Evolutionary conservation across 2,113 vertebrate genomes (phyloP).

Genomic region (Edolisoma coerulescens): DNA sequence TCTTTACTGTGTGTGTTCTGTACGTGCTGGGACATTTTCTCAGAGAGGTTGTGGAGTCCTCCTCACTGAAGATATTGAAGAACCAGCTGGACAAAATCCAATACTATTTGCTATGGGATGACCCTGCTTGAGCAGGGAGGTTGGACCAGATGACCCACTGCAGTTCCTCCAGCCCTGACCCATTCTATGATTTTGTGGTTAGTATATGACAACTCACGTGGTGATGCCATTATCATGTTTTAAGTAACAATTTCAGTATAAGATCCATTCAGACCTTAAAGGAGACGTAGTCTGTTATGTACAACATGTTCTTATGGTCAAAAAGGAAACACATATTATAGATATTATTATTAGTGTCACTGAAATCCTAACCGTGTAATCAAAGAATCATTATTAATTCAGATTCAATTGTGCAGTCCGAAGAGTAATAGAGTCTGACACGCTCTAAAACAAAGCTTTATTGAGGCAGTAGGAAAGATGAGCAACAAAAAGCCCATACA

Average conservation of each 20-base stretch:
- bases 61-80: not conserved
- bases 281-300: not conserved
- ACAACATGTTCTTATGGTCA: not conserved
- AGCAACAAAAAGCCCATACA: accelerated
- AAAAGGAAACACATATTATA: not conserved
- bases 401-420: not conserved
- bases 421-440: not conserved
- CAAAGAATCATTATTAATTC: not conserved
- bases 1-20: not conserved
- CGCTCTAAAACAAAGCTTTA: not conserved
- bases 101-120: no score
- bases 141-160: not conserved
- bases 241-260: not conserved
- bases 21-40: not conserved
- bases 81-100: not conserved
- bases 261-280: not conserved
- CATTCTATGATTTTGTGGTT: not conserved
- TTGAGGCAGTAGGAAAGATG: not conserved
- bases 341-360: not conserved
- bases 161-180: not conserved
- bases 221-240: not conserved
- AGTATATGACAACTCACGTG: not conserved
- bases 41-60: not conserved
- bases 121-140: not conserved
- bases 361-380: not conserved